Evolutionary conservation across 2,888 invertebrate genomes (phyloP).

Genomic region (Harpagoxenus sublaevis): DNA sequence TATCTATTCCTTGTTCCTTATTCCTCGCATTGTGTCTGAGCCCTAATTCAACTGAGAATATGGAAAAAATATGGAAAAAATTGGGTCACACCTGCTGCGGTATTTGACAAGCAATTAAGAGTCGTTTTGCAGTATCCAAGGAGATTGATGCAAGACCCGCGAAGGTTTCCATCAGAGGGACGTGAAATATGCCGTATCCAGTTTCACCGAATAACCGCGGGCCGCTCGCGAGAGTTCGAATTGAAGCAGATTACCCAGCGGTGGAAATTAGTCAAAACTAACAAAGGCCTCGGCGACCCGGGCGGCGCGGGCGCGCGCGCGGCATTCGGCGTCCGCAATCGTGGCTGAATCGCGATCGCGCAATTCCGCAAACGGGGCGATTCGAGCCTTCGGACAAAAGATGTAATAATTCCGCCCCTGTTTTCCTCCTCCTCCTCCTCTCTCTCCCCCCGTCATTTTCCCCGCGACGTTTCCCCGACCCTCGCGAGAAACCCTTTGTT

Average conservation of each 20-base stretch:
- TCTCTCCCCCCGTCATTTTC: constrained; percentile 51
- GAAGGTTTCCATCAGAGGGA: neutral
- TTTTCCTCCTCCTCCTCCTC: constrained; percentile 65
- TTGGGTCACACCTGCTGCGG: neutral
- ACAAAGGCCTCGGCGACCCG: constrained; percentile 80
- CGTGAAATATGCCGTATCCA: constrained; percentile 12
- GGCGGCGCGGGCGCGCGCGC: constrained; percentile 19
- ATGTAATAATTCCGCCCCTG: constrained; percentile 85
- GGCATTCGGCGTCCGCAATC: constrained; percentile 81
- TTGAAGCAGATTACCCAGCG: constrained; percentile 79
- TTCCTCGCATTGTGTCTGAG: no score
- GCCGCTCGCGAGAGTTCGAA: constrained; percentile 65
- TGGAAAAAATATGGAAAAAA: neutral
- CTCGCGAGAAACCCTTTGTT: constrained; percentile 81
- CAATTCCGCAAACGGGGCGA: constrained; percentile 85
- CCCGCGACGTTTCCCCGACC: constrained; percentile 69
- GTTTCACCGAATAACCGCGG: constrained; percentile 55
- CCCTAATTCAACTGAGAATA: neutral
- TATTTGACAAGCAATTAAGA: neutral
- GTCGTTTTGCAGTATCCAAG: neutral
- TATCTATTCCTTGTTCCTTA: no score
- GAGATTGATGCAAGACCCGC: neutral
- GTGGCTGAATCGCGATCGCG: constrained; percentile 83
- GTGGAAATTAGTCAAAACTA: constrained; percentile 84
- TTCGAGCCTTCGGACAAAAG: constrained; percentile 85